Evolutionary conservation across 2,797 vertebrate species (phyloP).

Genomic region (Sparidentex hasta): DNA sequence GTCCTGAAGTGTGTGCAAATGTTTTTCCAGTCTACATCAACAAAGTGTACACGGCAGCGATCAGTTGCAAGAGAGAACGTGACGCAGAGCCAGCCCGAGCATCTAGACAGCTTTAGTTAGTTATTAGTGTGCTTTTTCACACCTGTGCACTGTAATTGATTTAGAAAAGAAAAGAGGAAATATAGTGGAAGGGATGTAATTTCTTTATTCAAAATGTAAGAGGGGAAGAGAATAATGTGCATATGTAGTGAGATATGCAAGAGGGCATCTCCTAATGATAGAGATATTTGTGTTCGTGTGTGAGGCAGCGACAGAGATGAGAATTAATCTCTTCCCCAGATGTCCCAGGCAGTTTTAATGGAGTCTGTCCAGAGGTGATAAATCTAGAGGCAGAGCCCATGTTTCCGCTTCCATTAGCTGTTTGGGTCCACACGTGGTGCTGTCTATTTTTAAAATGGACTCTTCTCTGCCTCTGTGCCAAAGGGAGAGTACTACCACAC

Average conservation of each 20-base stretch:
- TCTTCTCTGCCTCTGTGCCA: slow-evolving; percentile 34
- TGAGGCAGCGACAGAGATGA: slow-evolving; percentile 14
- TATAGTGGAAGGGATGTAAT: not conserved
- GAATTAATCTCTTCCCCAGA: slow-evolving; percentile 70
- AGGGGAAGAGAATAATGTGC: not conserved
- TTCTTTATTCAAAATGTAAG: not conserved
- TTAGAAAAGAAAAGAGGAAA: not conserved
- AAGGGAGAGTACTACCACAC: slow-evolving; percentile 43
- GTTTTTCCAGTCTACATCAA: too few relatives aligned
- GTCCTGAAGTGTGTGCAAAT: too few relatives aligned
- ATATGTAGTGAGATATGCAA: not conserved
- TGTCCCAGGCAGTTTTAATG: slow-evolving; percentile 57
- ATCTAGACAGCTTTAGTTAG: too few relatives aligned
- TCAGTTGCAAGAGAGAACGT: too few relatives aligned
- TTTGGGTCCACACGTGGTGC: slow-evolving; percentile 66
- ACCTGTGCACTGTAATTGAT: not conserved
- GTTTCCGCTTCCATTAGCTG: slow-evolving; percentile 70
- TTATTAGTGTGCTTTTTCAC: too few relatives aligned
- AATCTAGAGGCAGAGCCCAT: slow-evolving; percentile 65
- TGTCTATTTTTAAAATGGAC: slow-evolving; percentile 70
- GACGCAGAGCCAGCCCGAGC: too few relatives aligned
- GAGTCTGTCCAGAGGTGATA: slow-evolving; percentile 65
- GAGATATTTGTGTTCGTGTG: not conserved
- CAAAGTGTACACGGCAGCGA: too few relatives aligned
- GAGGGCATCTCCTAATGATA: not conserved